Evolutionary conservation across 2,888 invertebrate species (phyloP).

Genomic region (Drosophila barbarae): DNA sequence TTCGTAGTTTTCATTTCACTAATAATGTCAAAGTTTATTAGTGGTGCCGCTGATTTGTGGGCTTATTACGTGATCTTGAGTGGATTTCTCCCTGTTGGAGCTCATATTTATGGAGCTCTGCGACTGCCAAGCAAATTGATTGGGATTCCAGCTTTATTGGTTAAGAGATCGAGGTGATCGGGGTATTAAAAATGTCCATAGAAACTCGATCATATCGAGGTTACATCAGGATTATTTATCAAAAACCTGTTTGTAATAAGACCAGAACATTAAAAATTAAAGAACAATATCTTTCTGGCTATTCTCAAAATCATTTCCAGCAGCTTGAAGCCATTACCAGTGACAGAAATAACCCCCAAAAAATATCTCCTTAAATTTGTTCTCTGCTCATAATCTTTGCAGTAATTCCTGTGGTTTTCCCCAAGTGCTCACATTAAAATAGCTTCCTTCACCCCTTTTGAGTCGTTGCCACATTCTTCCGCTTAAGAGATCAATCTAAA

Average conservation of each 20-base stretch:
- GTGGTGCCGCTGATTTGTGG: slow-evolving; percentile 57
- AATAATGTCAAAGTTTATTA: slow-evolving; percentile 62
- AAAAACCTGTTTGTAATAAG: neutral
- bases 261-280: neutral
- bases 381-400: slow-evolving; percentile 18
- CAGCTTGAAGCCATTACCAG: neutral
- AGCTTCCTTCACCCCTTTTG: slow-evolving; percentile 10
- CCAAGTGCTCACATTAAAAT: slow-evolving; percentile 2
- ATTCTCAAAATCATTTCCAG: neutral
- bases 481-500: slow-evolving; percentile 71
- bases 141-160: slow-evolving; percentile 1
- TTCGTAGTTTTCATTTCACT: slow-evolving; percentile 43
- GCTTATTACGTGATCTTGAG: slow-evolving; percentile 52
- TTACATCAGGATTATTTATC: neutral
- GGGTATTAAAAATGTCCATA: neutral
- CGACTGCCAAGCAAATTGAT: slow-evolving; percentile 24
- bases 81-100: slow-evolving; percentile 37
- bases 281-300: neutral
- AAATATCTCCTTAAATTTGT: slow-evolving; percentile 6
- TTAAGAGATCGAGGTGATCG: neutral
- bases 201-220: neutral
- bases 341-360: neutral
- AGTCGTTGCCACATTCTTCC: slow-evolving; percentile 45
- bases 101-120: slow-evolving; percentile 46
- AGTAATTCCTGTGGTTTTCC: slow-evolving; percentile 22